These are phyloP conservation scores for Stenchaetothrips biformis DNA, from an alignment of 2,888 invertebrate species.

Conservation along the genomic window DNA sequence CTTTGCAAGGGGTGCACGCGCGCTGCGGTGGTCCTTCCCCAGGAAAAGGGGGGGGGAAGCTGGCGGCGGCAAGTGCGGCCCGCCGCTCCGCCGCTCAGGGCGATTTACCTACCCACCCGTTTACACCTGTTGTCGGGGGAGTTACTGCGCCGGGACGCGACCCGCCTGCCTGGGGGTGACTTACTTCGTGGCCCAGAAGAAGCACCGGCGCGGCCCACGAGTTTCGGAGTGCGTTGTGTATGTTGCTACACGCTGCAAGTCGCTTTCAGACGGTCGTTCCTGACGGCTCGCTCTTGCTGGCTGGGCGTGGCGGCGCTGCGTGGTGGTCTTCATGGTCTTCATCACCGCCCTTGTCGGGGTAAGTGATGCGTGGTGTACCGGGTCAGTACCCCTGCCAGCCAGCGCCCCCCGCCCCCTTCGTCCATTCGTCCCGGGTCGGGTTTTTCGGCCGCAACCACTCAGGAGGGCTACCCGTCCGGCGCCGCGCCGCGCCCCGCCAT, in stretches of 20 bases:
- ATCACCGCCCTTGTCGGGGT: not conserved
- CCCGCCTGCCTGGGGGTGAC: not conserved
- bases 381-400: slow-evolving; percentile 3
- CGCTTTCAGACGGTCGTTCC: not conserved
- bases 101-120: not conserved
- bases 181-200: not conserved
- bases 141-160: not conserved
- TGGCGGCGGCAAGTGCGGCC: no score
- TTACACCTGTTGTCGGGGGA: slow-evolving; percentile 6
- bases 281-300: not conserved
- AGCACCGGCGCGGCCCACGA: not conserved
- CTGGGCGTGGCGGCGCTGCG: no score
- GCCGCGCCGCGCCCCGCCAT: not conserved
- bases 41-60: no score
- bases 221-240: not conserved
- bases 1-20: not conserved
- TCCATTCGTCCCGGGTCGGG: not conserved
- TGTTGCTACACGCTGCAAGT: not conserved
- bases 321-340: not conserved
- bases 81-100: not conserved
- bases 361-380: not conserved
- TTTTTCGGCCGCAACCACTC: not conserved
- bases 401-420: not conserved
- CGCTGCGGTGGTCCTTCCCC: not conserved
- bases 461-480: not conserved